These are phyloP conservation scores for Trichoplusia ni DNA, from an alignment of 1,140 invertebrate species.

Conservation along the genomic window DNA sequence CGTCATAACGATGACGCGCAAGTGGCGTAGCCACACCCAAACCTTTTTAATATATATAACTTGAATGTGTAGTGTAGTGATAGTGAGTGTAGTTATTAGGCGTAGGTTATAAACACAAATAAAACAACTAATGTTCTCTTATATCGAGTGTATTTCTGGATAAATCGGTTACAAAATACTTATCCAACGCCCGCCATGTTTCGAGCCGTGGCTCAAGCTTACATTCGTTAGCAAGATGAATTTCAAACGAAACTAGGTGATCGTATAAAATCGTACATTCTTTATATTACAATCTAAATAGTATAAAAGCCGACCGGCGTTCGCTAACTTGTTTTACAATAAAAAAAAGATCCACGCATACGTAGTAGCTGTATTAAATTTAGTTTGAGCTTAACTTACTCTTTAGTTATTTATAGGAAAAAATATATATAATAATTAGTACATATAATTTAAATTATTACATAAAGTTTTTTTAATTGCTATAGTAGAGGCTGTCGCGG, in stretches of 20 bases:
- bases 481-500: slow-evolving; percentile 46
- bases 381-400: slow-evolving; percentile 79
- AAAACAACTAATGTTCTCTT: slow-evolving; percentile 74
- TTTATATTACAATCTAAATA: slow-evolving; percentile 69
- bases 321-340: slow-evolving; percentile 49
- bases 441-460: slow-evolving; percentile 81
- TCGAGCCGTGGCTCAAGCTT: slow-evolving; percentile 57
- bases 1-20: too few relatives aligned
- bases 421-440: slow-evolving; percentile 79
- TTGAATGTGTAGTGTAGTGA: too few relatives aligned
- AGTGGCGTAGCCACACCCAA: too few relatives aligned
- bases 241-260: slow-evolving; percentile 66
- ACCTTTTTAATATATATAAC: too few relatives aligned
- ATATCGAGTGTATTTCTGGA: slow-evolving; percentile 81
- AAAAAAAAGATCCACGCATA: slow-evolving; percentile 51
- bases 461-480: slow-evolving; percentile 70
- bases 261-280: slow-evolving; percentile 61
- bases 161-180: slow-evolving; percentile 81
- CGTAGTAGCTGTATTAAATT: slow-evolving; percentile 62
- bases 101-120: slow-evolving; percentile 43
- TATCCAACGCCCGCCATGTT: slow-evolving; percentile 57
- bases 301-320: slow-evolving; percentile 65
- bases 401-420: slow-evolving; percentile 72
- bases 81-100: too few relatives aligned
- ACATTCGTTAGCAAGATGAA: slow-evolving; percentile 60